Evolutionary conservation across 1,140 invertebrate species (phyloP).

Genomic region (Dendrolimus punctatus): DNA sequence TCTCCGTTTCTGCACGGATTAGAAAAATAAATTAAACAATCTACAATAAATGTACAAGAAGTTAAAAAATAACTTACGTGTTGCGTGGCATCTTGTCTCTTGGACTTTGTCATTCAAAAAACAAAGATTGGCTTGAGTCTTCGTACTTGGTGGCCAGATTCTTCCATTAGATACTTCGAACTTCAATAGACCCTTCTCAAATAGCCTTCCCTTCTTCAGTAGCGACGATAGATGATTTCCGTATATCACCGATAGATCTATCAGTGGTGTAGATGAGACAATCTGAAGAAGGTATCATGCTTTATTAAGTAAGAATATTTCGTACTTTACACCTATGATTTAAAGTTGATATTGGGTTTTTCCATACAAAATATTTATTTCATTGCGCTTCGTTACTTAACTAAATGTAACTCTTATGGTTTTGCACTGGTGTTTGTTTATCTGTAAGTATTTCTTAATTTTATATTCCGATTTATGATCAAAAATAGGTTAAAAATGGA

Average conservation of each 20-base stretch:
- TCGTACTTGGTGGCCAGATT: slow-evolving; percentile 42
- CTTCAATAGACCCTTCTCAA: slow-evolving; percentile 41
- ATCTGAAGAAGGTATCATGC: slow-evolving; percentile 18
- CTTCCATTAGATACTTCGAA: slow-evolving; percentile 35
- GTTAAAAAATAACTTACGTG: slow-evolving; percentile 27
- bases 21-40: no score
- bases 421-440: no score
- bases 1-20: no score
- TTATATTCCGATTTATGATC: no score
- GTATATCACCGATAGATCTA: slow-evolving; percentile 40
- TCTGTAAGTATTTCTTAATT: no score
- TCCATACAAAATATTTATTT: no score
- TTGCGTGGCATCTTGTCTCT: slow-evolving; percentile 46
- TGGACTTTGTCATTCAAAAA: slow-evolving; percentile 32
- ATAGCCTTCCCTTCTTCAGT: slow-evolving; percentile 31
- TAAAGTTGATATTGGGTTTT: no score
- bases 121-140: slow-evolving; percentile 24
- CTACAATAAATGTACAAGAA: background rate
- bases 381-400: no score
- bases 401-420: no score
- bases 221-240: slow-evolving; percentile 22
- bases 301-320: no score
- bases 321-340: no score
- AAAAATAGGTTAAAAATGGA: no score
- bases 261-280: slow-evolving; percentile 28